Conservation (phyloP, 2,797 vertebrate species). For the Danionella dracula region DNA sequence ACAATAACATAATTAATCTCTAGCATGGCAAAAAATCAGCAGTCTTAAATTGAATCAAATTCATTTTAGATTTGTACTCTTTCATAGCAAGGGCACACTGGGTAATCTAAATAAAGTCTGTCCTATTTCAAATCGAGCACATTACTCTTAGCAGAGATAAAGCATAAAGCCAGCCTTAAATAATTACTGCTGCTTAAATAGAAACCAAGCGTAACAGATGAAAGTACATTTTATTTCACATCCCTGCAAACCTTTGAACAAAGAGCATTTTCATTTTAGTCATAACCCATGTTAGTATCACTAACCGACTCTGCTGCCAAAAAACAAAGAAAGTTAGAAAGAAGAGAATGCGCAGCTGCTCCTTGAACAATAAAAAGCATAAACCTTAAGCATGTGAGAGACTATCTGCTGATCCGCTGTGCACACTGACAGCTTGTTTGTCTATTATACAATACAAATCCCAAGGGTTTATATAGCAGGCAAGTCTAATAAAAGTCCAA, state of each 20-base stretch:
- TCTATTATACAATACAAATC: not conserved
- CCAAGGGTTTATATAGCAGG: not conserved
- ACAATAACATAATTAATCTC: too few relatives aligned
- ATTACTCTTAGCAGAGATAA: constrained; percentile 29
- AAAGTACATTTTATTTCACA: not conserved
- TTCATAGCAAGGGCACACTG: not conserved
- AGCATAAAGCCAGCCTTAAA: not conserved
- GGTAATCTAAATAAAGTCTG: constrained; percentile 28
- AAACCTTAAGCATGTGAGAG: not conserved
- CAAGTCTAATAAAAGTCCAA: too few relatives aligned
- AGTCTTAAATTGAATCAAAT: too few relatives aligned
- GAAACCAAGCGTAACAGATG: constrained; percentile 10
- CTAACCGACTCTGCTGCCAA: not conserved
- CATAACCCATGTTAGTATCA: constrained; percentile 36
- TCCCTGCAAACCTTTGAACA: constrained; percentile 16
- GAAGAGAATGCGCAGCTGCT: not conserved
- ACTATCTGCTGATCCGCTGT: not conserved
- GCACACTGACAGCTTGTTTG: not conserved
- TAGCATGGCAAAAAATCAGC: too few relatives aligned
- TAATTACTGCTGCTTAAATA: constrained; percentile 15
- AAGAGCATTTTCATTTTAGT: constrained; percentile 42
- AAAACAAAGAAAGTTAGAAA: constrained; percentile 2
- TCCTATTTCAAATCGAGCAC: constrained; percentile 23
- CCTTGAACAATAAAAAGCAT: constrained; percentile 1
- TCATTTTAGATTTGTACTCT: too few relatives aligned